These are phyloP conservation scores for Eurypyga helias DNA, from an alignment of 2,113 vertebrate genomes.

Conservation along the genomic window DNA sequence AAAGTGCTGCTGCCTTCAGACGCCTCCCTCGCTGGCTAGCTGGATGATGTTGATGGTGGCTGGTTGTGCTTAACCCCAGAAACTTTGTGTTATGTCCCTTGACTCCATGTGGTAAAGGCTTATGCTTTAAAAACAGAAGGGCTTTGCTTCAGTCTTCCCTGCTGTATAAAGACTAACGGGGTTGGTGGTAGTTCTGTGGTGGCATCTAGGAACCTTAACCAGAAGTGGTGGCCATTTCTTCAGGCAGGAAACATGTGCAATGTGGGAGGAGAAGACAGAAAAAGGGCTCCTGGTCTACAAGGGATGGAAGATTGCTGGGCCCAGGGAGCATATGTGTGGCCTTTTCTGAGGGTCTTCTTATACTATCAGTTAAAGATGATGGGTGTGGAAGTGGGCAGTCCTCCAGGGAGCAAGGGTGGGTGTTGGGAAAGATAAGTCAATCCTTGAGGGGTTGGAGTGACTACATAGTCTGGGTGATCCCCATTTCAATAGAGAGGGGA, in stretches of 20 bases:
- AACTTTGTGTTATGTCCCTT: accelerated
- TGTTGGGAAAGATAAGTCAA: not conserved
- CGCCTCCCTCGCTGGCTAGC: not conserved
- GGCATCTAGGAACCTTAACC: not conserved
- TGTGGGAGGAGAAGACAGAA: not conserved
- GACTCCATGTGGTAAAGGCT: accelerated
- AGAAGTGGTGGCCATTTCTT: not conserved
- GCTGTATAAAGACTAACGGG: not conserved
- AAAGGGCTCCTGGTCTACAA: accelerated
- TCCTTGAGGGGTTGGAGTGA: not conserved
- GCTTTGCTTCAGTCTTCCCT: not conserved
- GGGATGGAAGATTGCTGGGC: not conserved
- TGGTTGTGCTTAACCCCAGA: not conserved
- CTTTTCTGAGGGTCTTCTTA: not conserved
- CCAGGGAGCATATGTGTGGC: not conserved
- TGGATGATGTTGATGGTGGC: not conserved
- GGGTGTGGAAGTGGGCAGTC: not conserved
- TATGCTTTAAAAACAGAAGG: not conserved
- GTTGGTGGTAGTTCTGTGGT: not conserved
- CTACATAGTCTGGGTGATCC: not conserved
- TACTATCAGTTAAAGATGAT: accelerated
- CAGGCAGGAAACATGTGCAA: accelerated
- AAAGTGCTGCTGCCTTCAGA: not conserved
- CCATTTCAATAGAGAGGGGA: not conserved
- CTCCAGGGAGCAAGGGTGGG: not conserved